phyloP scores from a whole-genome alignment of 2,113 vertebrate species.

The Xiphophorus maculatus region DNA sequence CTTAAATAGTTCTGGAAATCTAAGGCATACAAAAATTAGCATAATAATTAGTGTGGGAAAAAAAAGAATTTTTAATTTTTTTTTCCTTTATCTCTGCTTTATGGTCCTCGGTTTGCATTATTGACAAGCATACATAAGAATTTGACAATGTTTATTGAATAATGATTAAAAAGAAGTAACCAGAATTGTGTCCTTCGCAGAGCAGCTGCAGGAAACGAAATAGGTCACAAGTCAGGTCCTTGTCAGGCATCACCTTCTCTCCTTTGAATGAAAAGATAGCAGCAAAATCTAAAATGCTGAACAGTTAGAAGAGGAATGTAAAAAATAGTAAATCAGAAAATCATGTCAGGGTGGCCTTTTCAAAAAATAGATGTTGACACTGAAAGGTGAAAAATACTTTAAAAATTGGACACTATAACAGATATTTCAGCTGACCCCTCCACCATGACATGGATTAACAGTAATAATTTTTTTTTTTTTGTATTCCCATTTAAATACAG shows the following conservation, averaged over 20 bases:
- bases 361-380: conserved; percentile 4
- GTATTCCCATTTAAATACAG: conserved; percentile 53
- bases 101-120: not conserved
- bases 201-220: conserved; percentile 96
- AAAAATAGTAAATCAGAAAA: conserved; percentile 4
- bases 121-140: not conserved
- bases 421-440: conserved; percentile 34
- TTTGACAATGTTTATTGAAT: not conserved
- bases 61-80: no score
- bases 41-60: no score
- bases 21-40: conserved; percentile 47
- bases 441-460: conserved; percentile 33
- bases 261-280: conserved; percentile 70
- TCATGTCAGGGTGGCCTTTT: not conserved
- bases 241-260: conserved; percentile 93
- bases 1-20: conserved; percentile 96
- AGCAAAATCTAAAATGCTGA: not conserved
- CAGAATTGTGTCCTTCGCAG: conserved; percentile 97
- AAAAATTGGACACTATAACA: conserved; percentile 15
- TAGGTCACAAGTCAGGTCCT: conserved; percentile 92
- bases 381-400: not conserved
- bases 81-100: not conserved
- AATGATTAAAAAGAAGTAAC: conserved; percentile 66
- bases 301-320: not conserved
- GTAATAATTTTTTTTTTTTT: conserved; percentile 15